These are phyloP conservation scores for Bergia puertoricense DNA, from an alignment of 92 coral and sea anemone species.

Conservation along the genomic window DNA sequence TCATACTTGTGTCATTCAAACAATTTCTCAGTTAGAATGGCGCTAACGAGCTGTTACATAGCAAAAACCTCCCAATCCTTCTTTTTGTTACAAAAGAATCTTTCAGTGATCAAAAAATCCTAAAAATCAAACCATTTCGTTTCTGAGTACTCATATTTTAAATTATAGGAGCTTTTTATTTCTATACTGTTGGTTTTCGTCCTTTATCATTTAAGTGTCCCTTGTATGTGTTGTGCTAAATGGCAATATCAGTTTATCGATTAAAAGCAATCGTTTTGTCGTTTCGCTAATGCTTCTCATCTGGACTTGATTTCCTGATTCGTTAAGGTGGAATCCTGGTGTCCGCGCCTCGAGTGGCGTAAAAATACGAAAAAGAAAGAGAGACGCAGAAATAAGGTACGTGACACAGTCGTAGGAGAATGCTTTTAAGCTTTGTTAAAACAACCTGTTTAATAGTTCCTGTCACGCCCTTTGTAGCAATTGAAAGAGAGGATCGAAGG, in stretches of 20 bases:
- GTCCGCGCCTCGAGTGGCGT: conserved; percentile 84
- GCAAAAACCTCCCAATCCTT: background rate
- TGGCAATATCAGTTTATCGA: background rate
- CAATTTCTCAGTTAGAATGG: background rate
- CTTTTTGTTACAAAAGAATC: background rate
- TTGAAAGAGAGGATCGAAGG: too few species aligned
- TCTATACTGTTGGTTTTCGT: background rate
- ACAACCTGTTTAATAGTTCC: too few species aligned
- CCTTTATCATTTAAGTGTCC: background rate
- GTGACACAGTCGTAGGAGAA: background rate
- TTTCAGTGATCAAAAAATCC: too few species aligned
- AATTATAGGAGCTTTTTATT: background rate
- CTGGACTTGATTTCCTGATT: too few species aligned
- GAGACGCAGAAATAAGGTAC: conserved; percentile 65
- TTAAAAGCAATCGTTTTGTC: background rate
- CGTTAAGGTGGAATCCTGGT: conserved; percentile 86
- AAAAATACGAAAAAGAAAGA: conserved; percentile 68
- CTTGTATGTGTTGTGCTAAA: background rate
- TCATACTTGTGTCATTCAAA: too few species aligned
- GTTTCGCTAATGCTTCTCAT: background rate
- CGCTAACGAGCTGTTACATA: background rate
- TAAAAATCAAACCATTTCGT: background rate
- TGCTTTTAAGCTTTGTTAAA: background rate
- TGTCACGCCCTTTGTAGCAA: too few species aligned
- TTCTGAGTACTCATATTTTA: background rate